Base-by-base conservation (phyloP, 2,797 vertebrate species). In the Rhinichthys osculus region DNA sequence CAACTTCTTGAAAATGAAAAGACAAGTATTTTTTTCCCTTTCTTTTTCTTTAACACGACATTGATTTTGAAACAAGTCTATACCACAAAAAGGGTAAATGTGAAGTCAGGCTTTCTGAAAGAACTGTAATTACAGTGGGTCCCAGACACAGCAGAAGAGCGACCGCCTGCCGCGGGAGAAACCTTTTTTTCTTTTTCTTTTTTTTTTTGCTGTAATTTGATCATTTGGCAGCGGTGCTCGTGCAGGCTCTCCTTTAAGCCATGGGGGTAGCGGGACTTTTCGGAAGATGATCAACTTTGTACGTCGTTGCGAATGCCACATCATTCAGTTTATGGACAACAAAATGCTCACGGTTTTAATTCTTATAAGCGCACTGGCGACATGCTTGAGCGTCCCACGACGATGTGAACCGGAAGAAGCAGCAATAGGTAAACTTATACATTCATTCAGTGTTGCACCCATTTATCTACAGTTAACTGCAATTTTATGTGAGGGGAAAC, bases 361-460 rank as follows among this genome's bases (percentile, higher is more conserved):
- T 87, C 78, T 95, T 59, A 88, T 96, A 81, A 89, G 94, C 0
- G 89, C 92, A 19, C 73, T 95, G 7, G 19, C 87, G 1, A 86
- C 83, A 54, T 90, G 92, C 40, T 88, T 92, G 89, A 74, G 91
- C 92, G 91, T 88, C 13, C 94, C 94, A 1, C 95, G 94, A 8
- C 92, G 82, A 89, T 95, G 97, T 78, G 84, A 92, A 17, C 94
- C 93, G 0, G 93, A 89, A 87, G 94, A 96, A 89, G 93, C 94
- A 83, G 72, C 91, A 69, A 87, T 95, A 47, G 98, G 98, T 99
- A 96, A 97, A 89, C 71, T 78, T 78, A 81, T 54, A 38, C 42
- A 70, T 71, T 69, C 52, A 62, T 52, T 84, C 27, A 74, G 38
- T 17, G n/a, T 83, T 64, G 73, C 47, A 69, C 6, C 3, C 52